Percentiles rank a stretch among this genome's conserved stretches.
These are phyloP conservation scores for Leptonema lineaticorne DNA, from an alignment of 1,140 invertebrate genomes.

Conservation along the genomic window DNA sequence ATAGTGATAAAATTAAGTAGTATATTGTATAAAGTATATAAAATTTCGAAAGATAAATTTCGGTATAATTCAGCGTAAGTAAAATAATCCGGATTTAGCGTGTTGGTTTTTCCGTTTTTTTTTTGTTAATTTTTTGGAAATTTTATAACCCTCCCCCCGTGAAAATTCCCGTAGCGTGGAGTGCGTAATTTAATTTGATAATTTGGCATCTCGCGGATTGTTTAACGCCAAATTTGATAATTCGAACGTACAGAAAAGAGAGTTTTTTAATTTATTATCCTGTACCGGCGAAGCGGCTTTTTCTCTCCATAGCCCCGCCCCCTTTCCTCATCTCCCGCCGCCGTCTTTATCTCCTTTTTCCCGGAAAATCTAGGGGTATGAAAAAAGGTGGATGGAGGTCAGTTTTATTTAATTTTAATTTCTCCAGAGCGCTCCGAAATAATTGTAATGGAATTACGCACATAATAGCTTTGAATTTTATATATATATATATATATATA, in stretches of 20 bases:
- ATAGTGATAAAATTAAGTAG: too few species aligned
- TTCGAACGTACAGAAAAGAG: background rate
- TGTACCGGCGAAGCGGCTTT: too few species aligned
- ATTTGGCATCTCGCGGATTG: constrained; percentile 1
- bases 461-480: background rate
- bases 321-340: background rate
- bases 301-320: too few species aligned
- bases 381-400: background rate
- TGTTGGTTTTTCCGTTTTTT: background rate
- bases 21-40: too few species aligned
- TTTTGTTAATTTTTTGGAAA: background rate
- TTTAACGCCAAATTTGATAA: background rate
- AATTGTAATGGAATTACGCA: constrained; percentile 7
- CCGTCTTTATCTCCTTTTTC: too few species aligned
- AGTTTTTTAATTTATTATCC: constrained; percentile 1
- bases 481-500: too few species aligned
- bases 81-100: background rate
- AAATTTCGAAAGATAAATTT: too few species aligned
- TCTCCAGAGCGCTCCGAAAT: background rate
- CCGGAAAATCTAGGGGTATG: too few species aligned
- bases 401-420: constrained; percentile 3
- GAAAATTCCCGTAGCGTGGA: too few species aligned
- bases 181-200: background rate
- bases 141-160: background rate
- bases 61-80: too few species aligned